Percentiles rank a stretch among this genome's conserved stretches.
Evolutionary conservation across 2,113 vertebrate genomes (phyloP).

Genomic region (Semnornis frantzii): DNA sequence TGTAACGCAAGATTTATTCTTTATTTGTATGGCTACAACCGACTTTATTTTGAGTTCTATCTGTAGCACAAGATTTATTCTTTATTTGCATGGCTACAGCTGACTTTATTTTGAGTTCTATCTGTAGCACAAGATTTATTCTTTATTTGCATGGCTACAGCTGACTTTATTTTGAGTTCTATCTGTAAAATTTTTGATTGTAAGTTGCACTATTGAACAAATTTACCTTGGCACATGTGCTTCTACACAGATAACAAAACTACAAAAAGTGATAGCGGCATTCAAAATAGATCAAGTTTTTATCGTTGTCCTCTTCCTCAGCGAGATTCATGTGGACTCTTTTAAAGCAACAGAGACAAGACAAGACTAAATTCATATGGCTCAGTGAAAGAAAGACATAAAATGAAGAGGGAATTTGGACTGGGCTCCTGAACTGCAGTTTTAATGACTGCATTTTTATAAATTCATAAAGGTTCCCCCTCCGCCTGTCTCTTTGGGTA

Average conservation of each 20-base stretch:
- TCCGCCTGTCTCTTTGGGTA: background rate
- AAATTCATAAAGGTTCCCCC: background rate
- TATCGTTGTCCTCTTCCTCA: background rate
- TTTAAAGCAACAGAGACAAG: background rate
- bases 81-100: background rate
- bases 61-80: background rate
- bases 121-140: background rate
- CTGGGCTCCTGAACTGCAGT: background rate
- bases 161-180: background rate
- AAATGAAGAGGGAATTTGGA: background rate
- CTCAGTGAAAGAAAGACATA: background rate
- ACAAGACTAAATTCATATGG: background rate
- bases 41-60: background rate
- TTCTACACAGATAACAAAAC: background rate
- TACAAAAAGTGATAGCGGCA: background rate
- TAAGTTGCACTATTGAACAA: background rate
- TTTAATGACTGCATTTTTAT: slow-evolving; percentile 4
- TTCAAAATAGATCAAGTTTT: background rate
- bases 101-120: background rate
- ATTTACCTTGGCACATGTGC: background rate
- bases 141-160: background rate
- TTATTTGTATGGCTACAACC: background rate
- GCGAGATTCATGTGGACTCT: background rate
- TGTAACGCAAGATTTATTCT: background rate
- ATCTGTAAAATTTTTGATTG: background rate